A percentile compares a stretch with the other conserved stretches of the same genome.
Evolutionary conservation across 2,113 vertebrate species (phyloP).

Genomic region (Oenanthe melanoleuca): DNA sequence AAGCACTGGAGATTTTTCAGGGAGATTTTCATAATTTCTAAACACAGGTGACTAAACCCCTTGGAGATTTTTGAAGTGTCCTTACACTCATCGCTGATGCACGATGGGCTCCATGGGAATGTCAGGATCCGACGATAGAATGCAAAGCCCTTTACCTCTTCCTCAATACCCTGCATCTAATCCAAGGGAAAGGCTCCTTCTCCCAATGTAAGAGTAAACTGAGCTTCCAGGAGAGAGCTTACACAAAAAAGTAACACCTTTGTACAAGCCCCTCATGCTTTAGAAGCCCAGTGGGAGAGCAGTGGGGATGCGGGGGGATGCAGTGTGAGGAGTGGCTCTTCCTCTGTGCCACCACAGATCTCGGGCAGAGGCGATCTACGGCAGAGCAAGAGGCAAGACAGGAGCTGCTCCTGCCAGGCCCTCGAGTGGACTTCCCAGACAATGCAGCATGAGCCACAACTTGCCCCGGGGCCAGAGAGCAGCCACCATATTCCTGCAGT

Average conservation of each 20-base stretch:
- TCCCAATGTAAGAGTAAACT: background rate
- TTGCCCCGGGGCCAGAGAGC: background rate
- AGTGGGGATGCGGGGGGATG: rapidly evolving
- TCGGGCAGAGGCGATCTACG: too few relatives aligned
- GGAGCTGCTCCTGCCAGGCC: background rate
- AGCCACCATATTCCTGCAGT: background rate
- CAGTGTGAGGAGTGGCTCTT: rapidly evolving
- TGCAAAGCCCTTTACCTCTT: background rate
- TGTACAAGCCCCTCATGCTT: background rate
- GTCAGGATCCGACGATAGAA: background rate
- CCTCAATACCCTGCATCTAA: background rate
- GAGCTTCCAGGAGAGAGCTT: background rate
- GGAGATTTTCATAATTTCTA: background rate
- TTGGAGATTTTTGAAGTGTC: background rate
- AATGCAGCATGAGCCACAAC: rapidly evolving
- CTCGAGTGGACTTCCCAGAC: background rate
- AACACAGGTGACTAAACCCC: background rate
- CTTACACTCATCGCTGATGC: background rate
- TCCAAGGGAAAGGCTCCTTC: background rate
- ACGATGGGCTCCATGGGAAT: rapidly evolving
- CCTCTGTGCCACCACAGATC: background rate
- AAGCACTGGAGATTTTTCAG: background rate
- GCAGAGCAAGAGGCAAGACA: background rate
- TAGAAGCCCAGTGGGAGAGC: rapidly evolving
- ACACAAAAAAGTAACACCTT: background rate